Percentiles rank a stretch among this genome's conserved stretches.
phyloP scores from a whole-genome alignment of 2,888 invertebrate genomes.

The Argyresthia goedartella region DNA sequence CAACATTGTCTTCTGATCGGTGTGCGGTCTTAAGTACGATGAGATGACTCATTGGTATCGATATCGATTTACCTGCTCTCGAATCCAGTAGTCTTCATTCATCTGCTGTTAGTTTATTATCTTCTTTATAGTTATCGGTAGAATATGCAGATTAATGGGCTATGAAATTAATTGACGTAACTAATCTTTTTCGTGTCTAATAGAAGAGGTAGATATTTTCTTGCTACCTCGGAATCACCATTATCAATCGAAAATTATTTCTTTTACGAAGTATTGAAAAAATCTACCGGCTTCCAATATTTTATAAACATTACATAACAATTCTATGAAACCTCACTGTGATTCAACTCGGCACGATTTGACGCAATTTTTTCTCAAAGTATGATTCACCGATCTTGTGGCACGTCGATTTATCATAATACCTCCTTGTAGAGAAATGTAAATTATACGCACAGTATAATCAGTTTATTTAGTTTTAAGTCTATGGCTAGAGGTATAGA shows the following conservation, averaged over 20 bases:
- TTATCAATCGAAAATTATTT: too few species aligned
- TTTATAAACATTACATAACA: background rate
- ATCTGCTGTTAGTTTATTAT: background rate
- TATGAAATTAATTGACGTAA: background rate
- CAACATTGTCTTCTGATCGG: background rate
- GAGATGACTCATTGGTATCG: too few species aligned
- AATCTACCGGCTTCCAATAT: too few species aligned
- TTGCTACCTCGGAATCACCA: background rate
- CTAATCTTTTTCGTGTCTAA: background rate
- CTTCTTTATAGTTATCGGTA: background rate
- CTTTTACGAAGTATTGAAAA: too few species aligned
- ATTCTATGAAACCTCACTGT: background rate
- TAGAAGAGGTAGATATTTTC: background rate
- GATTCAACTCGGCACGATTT: conserved; percentile 3
- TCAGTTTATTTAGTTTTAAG: too few species aligned
- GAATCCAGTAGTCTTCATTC: background rate
- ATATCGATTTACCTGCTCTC: too few species aligned
- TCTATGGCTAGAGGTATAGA: too few species aligned
- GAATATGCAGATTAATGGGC: background rate
- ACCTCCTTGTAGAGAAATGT: too few species aligned
- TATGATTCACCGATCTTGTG: background rate
- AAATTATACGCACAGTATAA: background rate
- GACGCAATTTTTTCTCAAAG: background rate
- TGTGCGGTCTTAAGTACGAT: too few species aligned
- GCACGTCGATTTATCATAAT: background rate